Base-by-base conservation (phyloP, 1,140 invertebrate genomes). In the Sipha flava region DNA sequence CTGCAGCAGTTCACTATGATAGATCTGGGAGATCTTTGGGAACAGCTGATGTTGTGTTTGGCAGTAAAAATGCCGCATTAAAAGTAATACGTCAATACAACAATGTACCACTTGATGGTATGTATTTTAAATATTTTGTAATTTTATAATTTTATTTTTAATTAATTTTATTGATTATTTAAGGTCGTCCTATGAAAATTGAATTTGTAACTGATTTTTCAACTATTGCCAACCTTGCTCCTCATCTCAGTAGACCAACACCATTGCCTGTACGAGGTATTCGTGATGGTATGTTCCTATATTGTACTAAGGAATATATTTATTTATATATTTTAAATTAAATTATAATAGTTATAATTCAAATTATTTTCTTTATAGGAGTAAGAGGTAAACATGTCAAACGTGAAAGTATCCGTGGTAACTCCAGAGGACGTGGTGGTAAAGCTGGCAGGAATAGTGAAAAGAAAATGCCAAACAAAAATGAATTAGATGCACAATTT, bases 31-130 rank as follows among this genome's bases (percentile, higher is more conserved):
- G 97, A 84, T 98, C 96, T 59, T 88, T 98, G 83, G 96, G 97
- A 62, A 97, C 96, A 82, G 97, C 97, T 79, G 96, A 98, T 90
- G 95, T 99, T 18, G 92, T 97, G 72, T 99, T 96, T 88, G 94
- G 97, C 85, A 89, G 95, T 84, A 89, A 92, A 84, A 88, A 90
- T 81, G 96, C 98, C 89, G 97, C 97, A 1, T 90, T 97, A 34
- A 95, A 96, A 86, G 97, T 97, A 14, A 93, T 98, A 90, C 97
- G 97, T 86, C 95, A 98, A 85, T 99, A 99, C 86, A 97, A 98
- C 88, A 95, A 95, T 81, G 95, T 99, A 49, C 96, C 96, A 23
- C 87, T 99, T 64, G 97, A 99, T 89, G 97, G 93, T 91, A 88
- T 86, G 81, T 83, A 49, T 81, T 59, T 62, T 21, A 31, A 80